A percentile compares a stretch with the other conserved stretches of the same genome.
phyloP scores from a whole-genome alignment of 1,140 invertebrate genomes.

The Euura lappo region DNA sequence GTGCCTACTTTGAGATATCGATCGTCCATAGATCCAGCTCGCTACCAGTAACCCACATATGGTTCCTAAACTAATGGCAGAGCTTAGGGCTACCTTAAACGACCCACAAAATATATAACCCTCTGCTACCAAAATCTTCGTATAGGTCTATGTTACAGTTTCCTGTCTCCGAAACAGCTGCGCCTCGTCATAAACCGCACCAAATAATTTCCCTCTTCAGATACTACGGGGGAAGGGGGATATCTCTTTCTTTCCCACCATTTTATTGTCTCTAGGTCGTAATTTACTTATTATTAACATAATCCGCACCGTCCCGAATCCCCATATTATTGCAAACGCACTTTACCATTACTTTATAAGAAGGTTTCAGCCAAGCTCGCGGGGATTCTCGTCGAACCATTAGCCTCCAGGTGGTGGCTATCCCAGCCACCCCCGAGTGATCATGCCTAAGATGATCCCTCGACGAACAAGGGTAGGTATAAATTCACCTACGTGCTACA shows the following conservation, averaged over 20 bases:
- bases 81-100: conserved; percentile 1
- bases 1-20: conserved; percentile 28
- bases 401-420: neutral
- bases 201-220: neutral
- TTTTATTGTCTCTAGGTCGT: neutral
- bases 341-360: neutral
- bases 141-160: neutral
- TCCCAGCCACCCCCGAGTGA: neutral
- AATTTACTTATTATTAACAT: neutral
- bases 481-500: neutral
- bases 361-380: neutral
- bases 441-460: conserved; percentile 5
- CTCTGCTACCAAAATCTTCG: no score
- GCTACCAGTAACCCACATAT: conserved; percentile 7
- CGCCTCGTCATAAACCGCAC: neutral
- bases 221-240: no score
- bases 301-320: neutral
- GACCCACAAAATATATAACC: neutral
- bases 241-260: neutral
- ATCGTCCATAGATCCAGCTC: conserved; percentile 17
- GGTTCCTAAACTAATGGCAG: conserved; percentile 7
- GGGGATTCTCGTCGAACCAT: neutral
- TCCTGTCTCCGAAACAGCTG: neutral
- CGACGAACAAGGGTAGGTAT: neutral
- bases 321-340: neutral